Conservation (phyloP, 2,888 invertebrate species). For the Flabesymbios commensalis region DNA sequence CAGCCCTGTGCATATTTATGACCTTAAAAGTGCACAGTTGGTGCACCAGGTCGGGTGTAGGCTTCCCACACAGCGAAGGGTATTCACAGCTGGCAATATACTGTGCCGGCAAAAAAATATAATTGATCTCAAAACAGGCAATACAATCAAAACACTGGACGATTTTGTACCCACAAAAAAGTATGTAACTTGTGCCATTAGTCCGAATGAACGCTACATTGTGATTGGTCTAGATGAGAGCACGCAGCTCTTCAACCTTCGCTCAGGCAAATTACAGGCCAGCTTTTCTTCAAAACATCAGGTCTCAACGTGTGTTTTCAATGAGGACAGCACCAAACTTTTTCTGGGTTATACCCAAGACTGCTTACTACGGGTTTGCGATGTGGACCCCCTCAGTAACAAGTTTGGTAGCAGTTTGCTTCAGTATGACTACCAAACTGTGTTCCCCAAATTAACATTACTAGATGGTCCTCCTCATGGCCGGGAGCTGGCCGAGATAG, state of each 20-base stretch:
- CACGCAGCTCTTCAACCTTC: constrained; percentile 31
- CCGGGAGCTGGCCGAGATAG: constrained; percentile 31
- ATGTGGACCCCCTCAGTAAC: constrained; percentile 24
- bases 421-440: constrained; percentile 26
- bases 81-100: constrained; percentile 27
- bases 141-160: constrained; percentile 24
- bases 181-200: constrained; percentile 33
- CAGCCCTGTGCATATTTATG: constrained; percentile 30
- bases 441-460: constrained; percentile 15
- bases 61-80: constrained; percentile 21
- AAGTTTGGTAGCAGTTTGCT: constrained; percentile 22
- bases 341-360: constrained; percentile 40
- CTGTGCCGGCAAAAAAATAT: constrained; percentile 36
- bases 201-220: constrained; percentile 30
- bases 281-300: constrained; percentile 29
- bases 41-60: constrained; percentile 28
- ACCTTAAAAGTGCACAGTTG: constrained; percentile 32
- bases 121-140: constrained; percentile 30
- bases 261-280: constrained; percentile 14
- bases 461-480: constrained; percentile 22
- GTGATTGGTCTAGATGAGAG: constrained; percentile 31
- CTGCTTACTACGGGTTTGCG: constrained; percentile 36
- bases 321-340: constrained; percentile 35
- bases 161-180: constrained; percentile 28
- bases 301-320: constrained; percentile 35